Percentiles rank a stretch among this genome's conserved stretches.
Conservation (phyloP, 1,140 invertebrate genomes). For the Diorhabda carinulata region DNA sequence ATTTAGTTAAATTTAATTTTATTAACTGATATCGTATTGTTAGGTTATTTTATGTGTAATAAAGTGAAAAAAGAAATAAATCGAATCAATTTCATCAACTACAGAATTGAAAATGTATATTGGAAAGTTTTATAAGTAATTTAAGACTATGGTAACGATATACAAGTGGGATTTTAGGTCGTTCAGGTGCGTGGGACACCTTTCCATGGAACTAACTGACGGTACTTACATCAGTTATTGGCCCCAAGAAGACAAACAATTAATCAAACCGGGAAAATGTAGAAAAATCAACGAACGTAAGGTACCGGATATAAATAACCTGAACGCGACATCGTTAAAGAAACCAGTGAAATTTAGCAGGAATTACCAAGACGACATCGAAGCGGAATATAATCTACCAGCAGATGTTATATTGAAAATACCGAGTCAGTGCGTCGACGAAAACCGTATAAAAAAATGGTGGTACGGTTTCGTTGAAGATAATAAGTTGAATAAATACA, state of each 20-base stretch:
- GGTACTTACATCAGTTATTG: slow-evolving; percentile 7
- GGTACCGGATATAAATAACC: background rate
- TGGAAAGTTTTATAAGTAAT: background rate
- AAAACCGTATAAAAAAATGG: background rate
- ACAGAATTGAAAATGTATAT: too few relatives aligned
- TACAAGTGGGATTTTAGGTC: background rate
- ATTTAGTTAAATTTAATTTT: too few relatives aligned
- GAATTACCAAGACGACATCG: background rate
- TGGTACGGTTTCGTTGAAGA: background rate
- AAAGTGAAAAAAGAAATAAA: too few relatives aligned
- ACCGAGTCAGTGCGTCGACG: background rate
- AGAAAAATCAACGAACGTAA: background rate
- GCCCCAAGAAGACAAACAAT: background rate
- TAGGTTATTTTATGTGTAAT: too few relatives aligned
- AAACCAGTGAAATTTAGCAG: background rate
- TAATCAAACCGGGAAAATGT: background rate
- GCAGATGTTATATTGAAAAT: background rate
- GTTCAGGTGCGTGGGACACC: background rate
- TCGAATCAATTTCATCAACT: too few relatives aligned
- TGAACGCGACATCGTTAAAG: background rate
- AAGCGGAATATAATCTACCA: background rate
- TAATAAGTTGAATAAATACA: background rate
- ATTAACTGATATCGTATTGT: too few relatives aligned
- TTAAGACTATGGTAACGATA: background rate
- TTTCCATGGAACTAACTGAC: slow-evolving; percentile 10